phyloP scores from a whole-genome alignment of 2,113 vertebrate species.

The Phaethornis superciliosus region DNA sequence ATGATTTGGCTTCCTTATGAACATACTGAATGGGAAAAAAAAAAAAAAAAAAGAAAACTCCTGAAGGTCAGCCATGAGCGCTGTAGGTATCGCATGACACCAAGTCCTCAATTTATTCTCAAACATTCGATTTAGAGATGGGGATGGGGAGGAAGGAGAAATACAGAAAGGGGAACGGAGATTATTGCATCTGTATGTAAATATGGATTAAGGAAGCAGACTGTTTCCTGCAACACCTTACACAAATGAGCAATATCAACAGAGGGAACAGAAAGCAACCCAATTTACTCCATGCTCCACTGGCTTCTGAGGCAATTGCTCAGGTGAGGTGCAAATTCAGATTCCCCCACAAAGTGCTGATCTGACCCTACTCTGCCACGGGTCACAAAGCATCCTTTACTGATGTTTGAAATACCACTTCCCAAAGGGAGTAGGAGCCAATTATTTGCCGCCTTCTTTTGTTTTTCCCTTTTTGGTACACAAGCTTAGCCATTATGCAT shows the following conservation, averaged over 20 bases:
- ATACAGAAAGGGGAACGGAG: neutral
- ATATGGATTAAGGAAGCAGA: neutral
- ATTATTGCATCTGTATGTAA: neutral
- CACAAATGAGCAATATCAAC: neutral
- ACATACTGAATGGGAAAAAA: neutral
- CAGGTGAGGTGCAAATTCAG: neutral
- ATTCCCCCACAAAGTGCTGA: neutral
- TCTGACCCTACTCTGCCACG: neutral
- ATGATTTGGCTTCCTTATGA: slow-evolving; percentile 10
- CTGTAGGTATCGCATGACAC: neutral
- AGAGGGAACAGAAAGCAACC: neutral
- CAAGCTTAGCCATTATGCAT: neutral
- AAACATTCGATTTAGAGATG: neutral
- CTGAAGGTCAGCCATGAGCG: neutral
- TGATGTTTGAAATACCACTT: neutral
- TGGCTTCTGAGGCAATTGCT: rapidly evolving
- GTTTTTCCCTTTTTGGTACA: neutral
- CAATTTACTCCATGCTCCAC: neutral
- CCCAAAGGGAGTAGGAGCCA: neutral
- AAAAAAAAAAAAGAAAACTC: neutral
- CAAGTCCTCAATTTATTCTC: neutral
- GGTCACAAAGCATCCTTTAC: neutral
- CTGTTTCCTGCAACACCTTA: neutral
- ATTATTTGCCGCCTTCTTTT: neutral
- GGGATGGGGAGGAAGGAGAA: neutral